These are phyloP conservation scores for Aulostomus chinensis DNA, from an alignment of 2,797 vertebrate species.

Conservation along the genomic window DNA sequence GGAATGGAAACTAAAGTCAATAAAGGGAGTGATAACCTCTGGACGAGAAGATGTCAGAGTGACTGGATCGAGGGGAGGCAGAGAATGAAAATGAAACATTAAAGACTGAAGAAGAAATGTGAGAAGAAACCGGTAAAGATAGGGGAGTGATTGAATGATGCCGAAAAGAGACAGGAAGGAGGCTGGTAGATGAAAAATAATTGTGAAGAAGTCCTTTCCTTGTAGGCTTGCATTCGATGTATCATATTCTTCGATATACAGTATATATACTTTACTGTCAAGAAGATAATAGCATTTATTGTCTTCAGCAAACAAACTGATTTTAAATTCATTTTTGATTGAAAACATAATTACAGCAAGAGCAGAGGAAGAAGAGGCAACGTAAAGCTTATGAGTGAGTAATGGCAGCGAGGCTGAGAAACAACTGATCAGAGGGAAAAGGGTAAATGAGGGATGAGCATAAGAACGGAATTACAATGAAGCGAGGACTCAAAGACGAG, in stretches of 20 bases:
- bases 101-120: background rate
- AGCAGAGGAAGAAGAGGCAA: background rate
- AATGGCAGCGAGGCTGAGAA: conserved; percentile 1
- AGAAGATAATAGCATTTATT: too few relatives aligned
- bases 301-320: conserved; percentile 10
- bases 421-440: conserved; percentile 8
- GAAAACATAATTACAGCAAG: conserved; percentile 11
- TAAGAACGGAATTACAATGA: conserved; percentile 22
- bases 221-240: background rate
- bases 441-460: conserved; percentile 16
- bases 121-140: too few relatives aligned
- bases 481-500: conserved; percentile 31
- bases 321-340: background rate
- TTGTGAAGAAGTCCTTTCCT: too few relatives aligned
- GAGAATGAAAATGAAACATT: conserved; percentile 1
- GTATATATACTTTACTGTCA: too few relatives aligned
- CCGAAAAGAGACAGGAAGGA: too few relatives aligned
- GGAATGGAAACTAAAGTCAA: conserved; percentile 4
- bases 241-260: background rate
- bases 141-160: too few relatives aligned
- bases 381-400: conserved; percentile 16
- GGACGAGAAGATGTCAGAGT: background rate
- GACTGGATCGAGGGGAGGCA: conserved; percentile 8
- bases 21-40: conserved; percentile 1
- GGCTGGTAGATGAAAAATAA: too few relatives aligned